Evolutionary conservation across 2,797 vertebrate species (phyloP), one percentile per base, ranked within the genome.

Genomic region (Etheostoma nigrum): DNA sequence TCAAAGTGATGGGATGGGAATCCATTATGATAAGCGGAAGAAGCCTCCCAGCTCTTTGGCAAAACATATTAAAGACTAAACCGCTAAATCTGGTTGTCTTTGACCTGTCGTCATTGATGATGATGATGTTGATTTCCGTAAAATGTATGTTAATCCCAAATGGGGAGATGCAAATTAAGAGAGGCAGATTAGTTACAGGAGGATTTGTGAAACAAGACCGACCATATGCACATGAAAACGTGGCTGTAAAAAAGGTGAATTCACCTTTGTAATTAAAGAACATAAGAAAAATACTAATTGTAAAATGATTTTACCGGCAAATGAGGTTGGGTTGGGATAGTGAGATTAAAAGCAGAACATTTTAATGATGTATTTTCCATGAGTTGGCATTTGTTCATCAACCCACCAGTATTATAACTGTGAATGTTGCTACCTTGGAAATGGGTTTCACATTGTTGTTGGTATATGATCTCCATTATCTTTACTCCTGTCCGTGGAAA

Each of bases 41-140:
- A 67, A 59, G 45, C 42, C 53, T 33, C 36, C 53, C 10, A 25
- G 65, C 25, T 18, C 47, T 54, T 40, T 16, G 27, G 13, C 0
- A 23, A 62, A 53, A 61, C 40, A 16, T 4, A 44, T 30, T 23
- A 7, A 30, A 45, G 57, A 54, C 9, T 30, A 23, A 61, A n/a
- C 23, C 52, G 36, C 7, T 12, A 3, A n/a, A 51, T 44, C 40
- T 15, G 48, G 23, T 14, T 58, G 58, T n/a, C 44, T 47, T 74
- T 75, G 44, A 67, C 52, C 64, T 55, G 19, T 42, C 51, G n/a
- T n/a, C n/a, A n/a, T n/a, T n/a, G n/a, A n/a, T n/a, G n/a, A n/a
- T n/a, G n/a, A n/a, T n/a, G n/a, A n/a, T n/a, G n/a, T n/a, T n/a
- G 73, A 82, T 75, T 58, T 75, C 67, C 5, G 2, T 49, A 63